These are phyloP conservation scores for Argentina silus DNA, from an alignment of 2,797 vertebrate species.

Conservation along the genomic window DNA sequence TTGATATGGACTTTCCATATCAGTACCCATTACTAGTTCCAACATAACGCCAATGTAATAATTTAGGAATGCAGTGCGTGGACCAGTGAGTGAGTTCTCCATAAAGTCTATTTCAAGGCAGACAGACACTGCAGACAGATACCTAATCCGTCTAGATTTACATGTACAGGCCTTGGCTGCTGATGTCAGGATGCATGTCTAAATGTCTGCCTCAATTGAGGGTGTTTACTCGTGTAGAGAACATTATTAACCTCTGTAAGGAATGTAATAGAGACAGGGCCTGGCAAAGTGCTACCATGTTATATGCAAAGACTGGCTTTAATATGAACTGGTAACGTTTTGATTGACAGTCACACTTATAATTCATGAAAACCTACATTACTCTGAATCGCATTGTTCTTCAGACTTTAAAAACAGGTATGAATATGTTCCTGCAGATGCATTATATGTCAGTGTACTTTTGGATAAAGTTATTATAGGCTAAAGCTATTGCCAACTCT, in stretches of 20 bases:
- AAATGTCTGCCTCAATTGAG: constrained; percentile 48
- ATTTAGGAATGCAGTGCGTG: constrained; percentile 35
- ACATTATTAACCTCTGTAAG: constrained; percentile 52
- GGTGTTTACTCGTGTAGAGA: constrained; percentile 61
- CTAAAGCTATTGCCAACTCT: too few species aligned
- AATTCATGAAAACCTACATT: neutral
- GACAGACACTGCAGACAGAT: constrained; percentile 52
- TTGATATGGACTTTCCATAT: too few species aligned
- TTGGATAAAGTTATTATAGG: too few species aligned
- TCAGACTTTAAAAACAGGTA: too few species aligned
- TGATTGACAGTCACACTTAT: neutral
- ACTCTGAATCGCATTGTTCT: too few species aligned
- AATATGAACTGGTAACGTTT: neutral
- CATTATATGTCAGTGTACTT: too few species aligned
- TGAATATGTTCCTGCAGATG: too few species aligned
- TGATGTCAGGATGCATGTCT: constrained; percentile 50
- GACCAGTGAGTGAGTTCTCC: constrained; percentile 38
- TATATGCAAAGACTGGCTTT: constrained; percentile 7
- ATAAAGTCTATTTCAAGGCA: constrained; percentile 59
- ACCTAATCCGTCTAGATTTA: constrained; percentile 68
- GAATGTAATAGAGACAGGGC: constrained; percentile 33
- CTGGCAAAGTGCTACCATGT: constrained; percentile 2
- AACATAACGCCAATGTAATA: constrained; percentile 36
- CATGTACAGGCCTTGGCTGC: constrained; percentile 57
- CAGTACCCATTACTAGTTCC: constrained; percentile 12